phyloP scores from a whole-genome alignment of 2,888 invertebrate species.

The Iphiclides podalirius region DNA sequence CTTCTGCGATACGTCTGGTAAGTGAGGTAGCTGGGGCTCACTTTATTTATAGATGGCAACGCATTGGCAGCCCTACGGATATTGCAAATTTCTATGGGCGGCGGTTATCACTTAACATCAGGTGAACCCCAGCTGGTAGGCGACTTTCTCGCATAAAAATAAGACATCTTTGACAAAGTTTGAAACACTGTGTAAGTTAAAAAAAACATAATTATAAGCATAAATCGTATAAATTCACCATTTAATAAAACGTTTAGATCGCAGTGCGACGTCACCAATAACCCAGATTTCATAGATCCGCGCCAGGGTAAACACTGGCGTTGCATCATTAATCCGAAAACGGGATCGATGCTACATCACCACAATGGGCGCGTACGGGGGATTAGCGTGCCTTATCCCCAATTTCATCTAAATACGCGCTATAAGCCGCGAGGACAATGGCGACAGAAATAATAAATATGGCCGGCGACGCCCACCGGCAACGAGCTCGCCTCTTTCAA shows the following conservation, averaged over 20 bases:
- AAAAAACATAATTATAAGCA: no score
- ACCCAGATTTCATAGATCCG: not conserved
- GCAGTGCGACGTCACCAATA: not conserved
- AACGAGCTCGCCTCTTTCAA: slow-evolving; percentile 55
- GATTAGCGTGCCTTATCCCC: slow-evolving; percentile 75
- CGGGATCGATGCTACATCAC: slow-evolving; percentile 57
- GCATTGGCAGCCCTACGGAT: no score
- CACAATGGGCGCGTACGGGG: slow-evolving; percentile 54
- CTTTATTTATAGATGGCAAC: no score
- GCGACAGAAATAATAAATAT: slow-evolving; percentile 80
- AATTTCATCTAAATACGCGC: slow-evolving; percentile 78
- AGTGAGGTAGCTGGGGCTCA: no score
- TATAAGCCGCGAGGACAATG: slow-evolving; percentile 66
- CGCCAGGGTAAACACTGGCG: not conserved
- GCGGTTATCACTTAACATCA: no score
- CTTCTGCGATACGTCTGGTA: no score
- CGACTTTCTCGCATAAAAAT: no score
- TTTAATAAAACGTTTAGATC: not conserved
- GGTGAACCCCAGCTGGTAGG: no score
- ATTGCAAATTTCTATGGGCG: no score
- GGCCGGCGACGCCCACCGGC: slow-evolving; percentile 54
- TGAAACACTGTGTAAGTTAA: no score
- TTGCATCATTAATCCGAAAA: slow-evolving; percentile 31
- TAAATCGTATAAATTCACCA: no score
- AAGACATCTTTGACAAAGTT: no score